Evolutionary conservation across 1,140 invertebrate species (phyloP).

Genomic region (Cydia pomonella): DNA sequence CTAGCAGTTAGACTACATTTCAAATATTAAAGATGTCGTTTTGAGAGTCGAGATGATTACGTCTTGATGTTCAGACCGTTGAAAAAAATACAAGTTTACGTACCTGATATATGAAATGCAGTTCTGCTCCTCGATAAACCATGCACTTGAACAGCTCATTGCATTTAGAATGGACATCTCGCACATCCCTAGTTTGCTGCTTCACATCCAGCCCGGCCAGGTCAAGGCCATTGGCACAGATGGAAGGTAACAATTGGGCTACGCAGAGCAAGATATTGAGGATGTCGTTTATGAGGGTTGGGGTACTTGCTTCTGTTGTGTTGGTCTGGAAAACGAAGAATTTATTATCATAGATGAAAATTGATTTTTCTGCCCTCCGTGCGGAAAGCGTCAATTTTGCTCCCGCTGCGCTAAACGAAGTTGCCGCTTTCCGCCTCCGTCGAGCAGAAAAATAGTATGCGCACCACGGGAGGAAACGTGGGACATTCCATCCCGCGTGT

Average conservation of each 20-base stretch:
- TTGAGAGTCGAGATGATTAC: background rate
- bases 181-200: slow-evolving; percentile 83
- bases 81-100: background rate
- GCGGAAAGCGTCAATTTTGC: too few relatives aligned
- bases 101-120: slow-evolving; percentile 88
- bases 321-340: slow-evolving; percentile 74
- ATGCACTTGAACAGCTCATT: slow-evolving; percentile 87
- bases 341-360: background rate
- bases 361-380: too few relatives aligned
- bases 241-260: slow-evolving; percentile 84
- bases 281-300: slow-evolving; percentile 85
- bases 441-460: too few relatives aligned
- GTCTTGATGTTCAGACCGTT: background rate
- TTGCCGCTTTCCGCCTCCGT: too few relatives aligned
- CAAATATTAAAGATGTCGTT: slow-evolving; percentile 88
- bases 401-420: too few relatives aligned
- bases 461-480: too few relatives aligned
- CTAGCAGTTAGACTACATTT: slow-evolving; percentile 86
- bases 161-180: slow-evolving; percentile 90
- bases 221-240: slow-evolving; percentile 84
- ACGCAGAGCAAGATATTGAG: slow-evolving; percentile 88
- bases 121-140: slow-evolving; percentile 85
- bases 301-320: slow-evolving; percentile 82
- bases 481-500: too few relatives aligned
- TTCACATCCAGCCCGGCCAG: slow-evolving; percentile 81